Evolutionary conservation across 64 coral and sea anemone genomes (phyloP).

Genomic region (Porites australiensis): DNA sequence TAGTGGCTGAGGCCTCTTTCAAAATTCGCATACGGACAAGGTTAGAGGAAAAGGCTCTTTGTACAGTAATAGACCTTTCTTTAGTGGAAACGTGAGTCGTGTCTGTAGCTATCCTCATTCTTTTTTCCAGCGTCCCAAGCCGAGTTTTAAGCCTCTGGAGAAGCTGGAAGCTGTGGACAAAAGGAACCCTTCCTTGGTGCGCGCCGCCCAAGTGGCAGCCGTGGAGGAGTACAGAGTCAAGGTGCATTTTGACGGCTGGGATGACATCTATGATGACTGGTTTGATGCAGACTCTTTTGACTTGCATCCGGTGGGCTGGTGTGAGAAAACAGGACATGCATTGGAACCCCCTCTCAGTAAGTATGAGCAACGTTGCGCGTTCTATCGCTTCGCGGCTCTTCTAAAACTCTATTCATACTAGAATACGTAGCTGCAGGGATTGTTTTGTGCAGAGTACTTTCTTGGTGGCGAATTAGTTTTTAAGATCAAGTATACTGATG

Average conservation of each 20-base stretch:
- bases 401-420: too few species aligned
- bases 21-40: too few species aligned
- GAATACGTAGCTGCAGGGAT: too few species aligned
- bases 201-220: conserved; percentile 71
- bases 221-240: conserved; percentile 82
- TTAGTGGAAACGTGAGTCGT: too few species aligned
- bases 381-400: too few species aligned
- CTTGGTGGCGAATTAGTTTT: too few species aligned
- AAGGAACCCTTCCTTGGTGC: conserved; percentile 86
- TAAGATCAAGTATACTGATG: too few species aligned
- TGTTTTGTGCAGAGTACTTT: too few species aligned
- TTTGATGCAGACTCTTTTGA: conserved; percentile 95
- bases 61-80: too few species aligned
- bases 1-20: too few species aligned
- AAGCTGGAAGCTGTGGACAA: conserved; percentile 93
- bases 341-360: conserved; percentile 95
- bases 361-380: not conserved
- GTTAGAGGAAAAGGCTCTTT: too few species aligned
- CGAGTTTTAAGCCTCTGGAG: conserved; percentile 78
- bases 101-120: not conserved
- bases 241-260: conserved; percentile 97
- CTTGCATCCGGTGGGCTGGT: conserved; percentile 91
- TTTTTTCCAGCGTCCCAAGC: conserved; percentile 62
- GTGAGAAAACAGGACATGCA: conserved; percentile 95
- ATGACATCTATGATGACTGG: conserved; percentile 99